Evolutionary conservation across 2,888 invertebrate genomes (phyloP), one percentile per base, ranked within the genome.

Genomic region (Deilephila elpenor): DNA sequence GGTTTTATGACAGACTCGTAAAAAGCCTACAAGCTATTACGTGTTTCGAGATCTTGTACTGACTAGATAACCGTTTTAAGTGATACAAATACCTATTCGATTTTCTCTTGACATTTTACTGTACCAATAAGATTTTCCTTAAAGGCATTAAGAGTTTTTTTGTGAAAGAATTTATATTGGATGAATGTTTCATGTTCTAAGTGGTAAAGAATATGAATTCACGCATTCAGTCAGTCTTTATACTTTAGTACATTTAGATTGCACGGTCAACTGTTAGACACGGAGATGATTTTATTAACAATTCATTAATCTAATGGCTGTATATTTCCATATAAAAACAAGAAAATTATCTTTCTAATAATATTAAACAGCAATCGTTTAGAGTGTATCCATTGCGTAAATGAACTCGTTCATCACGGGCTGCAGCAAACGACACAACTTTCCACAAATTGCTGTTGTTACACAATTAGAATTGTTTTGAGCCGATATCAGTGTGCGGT

Each of bases 401-500:
- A 67, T 67, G 44, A 67, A 51, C 67, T 67, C 67, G 25, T 67
- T 25, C 20, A 67, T 67, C 44, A 67, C 67, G 25, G n/a, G 67
- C 37, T 73, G 67, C 59, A 73, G 59, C 56, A 67, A 67, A 59
- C 37, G 62, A 78, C 71, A 60, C 71, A 74, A 77, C 73, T 73
- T 59, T 56, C 59, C 59, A 25, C 59, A 34, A 73, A 79, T 74
- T 72, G 73, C 37, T 73, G 74, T 74, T 74, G 74, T 74, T 74
- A 29, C 70, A 70, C 74, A 78, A 77, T 81, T 81, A 78, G 76
- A 77, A 77, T 74, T 78, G 74, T 77, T 67, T 75, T 77, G 72
- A 73, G 32, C 71, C 74, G 75, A 75, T 79, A 79, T 77, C 78
- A 73, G 73, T 76, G 64, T 74, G 76, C 75, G 74, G 78, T 78